Evolutionary conservation across 2,888 invertebrate genomes (phyloP).

Genomic region (Epirrita christyi): DNA sequence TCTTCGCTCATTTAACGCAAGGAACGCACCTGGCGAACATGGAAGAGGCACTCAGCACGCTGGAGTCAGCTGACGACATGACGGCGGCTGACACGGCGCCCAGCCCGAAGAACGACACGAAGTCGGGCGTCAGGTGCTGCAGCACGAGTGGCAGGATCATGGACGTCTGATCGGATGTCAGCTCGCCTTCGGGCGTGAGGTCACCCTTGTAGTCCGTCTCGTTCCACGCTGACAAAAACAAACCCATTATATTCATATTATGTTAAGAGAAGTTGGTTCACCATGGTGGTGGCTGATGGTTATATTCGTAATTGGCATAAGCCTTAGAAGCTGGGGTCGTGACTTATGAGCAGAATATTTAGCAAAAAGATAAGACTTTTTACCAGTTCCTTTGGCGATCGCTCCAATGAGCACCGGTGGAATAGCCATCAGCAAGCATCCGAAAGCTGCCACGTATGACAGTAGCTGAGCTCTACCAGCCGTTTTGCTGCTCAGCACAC

Average conservation of each 20-base stretch:
- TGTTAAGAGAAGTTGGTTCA: no score
- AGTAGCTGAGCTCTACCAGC: constrained; percentile 96
- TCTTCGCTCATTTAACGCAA: background rate
- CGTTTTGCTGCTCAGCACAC: constrained; percentile 98
- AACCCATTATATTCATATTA: background rate
- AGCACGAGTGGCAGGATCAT: constrained; percentile 99
- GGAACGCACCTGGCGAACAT: constrained; percentile 94
- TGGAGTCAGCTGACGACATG: constrained; percentile 99
- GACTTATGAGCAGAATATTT: no score
- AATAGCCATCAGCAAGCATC: constrained; percentile 98
- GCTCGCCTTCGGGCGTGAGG: constrained; percentile 85
- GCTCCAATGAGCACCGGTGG: constrained; percentile 99
- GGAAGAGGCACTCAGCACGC: constrained; percentile 98
- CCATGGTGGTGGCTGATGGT: no score
- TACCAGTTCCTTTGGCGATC: constrained; percentile 97
- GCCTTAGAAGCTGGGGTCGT: no score
- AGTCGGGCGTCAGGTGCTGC: constrained; percentile 97
- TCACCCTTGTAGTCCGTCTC: constrained; percentile 92
- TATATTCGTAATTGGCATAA: no score
- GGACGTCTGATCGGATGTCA: constrained; percentile 92
- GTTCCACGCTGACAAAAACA: constrained; percentile 92
- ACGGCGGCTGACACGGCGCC: constrained; percentile 99
- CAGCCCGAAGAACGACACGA: constrained; percentile 98
- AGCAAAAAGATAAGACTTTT: constrained; percentile 34
- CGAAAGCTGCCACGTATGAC: constrained; percentile 97